Base-by-base conservation (phyloP, 2,797 vertebrate species). In the Malacoctenus gilli region DNA sequence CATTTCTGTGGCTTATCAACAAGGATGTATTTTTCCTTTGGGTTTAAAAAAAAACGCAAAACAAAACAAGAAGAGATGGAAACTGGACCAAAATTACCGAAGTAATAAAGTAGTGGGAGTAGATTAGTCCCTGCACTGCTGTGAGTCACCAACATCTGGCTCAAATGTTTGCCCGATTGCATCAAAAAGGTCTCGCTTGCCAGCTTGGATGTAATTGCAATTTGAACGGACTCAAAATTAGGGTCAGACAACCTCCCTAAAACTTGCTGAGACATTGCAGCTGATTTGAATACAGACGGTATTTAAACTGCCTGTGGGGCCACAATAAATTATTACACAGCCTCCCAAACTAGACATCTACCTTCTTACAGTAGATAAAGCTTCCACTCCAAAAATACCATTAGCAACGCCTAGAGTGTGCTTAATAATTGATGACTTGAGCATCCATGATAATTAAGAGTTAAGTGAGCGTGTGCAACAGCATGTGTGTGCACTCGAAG, bases 391-490 rank as follows among this genome's bases (percentile, higher is more conserved):
- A 75, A 87, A 89, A 88, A 83, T 82, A 87, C 82, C 86, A 87
- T 87, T 80, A 85, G 81, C 80, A 57, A 77, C 7, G 83, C 85
- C 84, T 69, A 35, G 77, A 86, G 85, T 76, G 69, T 51, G 61
- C 52, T 89, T 68, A 87, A 88, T 88, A 85, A 88, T 85, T 79
- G 69, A 87, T 85, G 77, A 79, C 68, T 62, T 31, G 66, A 75
- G 80, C 76, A 77, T 77, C 68, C 76, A 28, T 75, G 79, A 88
- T 89, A 88, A 89, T 90, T 86, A 90, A 83, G 80, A 83, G 82
- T 84, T 84, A 87, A 85, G 75, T 71, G 70, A 67, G 70, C 16
- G 46, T 16, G 5, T 37, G 68, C 47, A 57, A 70, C 55, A 44
- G 54, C 62, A 68, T 71, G 67, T n/a, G 30, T 48, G 65, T 49